Conservation (phyloP, 2,888 invertebrate species). For the Hemicrepidius hirtus region DNA sequence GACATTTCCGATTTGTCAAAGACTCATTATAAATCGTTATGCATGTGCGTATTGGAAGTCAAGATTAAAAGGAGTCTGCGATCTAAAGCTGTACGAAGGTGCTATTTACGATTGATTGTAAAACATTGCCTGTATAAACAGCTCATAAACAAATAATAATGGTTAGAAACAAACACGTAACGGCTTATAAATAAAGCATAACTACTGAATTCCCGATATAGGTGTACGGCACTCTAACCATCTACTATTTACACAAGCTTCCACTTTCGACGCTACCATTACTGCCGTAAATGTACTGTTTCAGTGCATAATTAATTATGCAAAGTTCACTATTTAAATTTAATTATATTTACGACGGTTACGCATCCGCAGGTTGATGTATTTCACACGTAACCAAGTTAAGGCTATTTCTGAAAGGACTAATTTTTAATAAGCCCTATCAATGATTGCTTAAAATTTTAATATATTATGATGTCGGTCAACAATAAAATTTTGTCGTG, state of each 20-base stretch:
- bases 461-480: conserved; percentile 5
- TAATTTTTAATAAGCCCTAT: background rate
- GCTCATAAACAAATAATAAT: conserved; percentile 56
- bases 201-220: conserved; percentile 54
- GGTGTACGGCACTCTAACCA: conserved; percentile 25
- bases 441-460: background rate
- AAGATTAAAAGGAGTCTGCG: conserved; percentile 11
- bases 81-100: conserved; percentile 14
- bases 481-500: conserved; percentile 5
- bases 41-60: background rate
- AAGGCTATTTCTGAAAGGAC: background rate
- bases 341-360: conserved; percentile 31
- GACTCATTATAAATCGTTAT: background rate
- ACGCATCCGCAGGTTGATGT: conserved; percentile 27
- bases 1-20: background rate
- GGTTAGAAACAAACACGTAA: conserved; percentile 54
- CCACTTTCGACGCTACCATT: conserved; percentile 26
- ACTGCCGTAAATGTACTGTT: conserved; percentile 27
- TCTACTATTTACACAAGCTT: conserved; percentile 29
- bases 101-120: conserved; percentile 55
- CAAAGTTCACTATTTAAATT: conserved; percentile 30
- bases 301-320: conserved; percentile 32
- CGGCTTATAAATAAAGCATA: conserved; percentile 54
- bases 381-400: conserved; percentile 12
- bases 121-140: conserved; percentile 52